phyloP scores from a whole-genome alignment of 53 echinoderm and acorn worm genomes.

The Echinometra lucunter region DNA sequence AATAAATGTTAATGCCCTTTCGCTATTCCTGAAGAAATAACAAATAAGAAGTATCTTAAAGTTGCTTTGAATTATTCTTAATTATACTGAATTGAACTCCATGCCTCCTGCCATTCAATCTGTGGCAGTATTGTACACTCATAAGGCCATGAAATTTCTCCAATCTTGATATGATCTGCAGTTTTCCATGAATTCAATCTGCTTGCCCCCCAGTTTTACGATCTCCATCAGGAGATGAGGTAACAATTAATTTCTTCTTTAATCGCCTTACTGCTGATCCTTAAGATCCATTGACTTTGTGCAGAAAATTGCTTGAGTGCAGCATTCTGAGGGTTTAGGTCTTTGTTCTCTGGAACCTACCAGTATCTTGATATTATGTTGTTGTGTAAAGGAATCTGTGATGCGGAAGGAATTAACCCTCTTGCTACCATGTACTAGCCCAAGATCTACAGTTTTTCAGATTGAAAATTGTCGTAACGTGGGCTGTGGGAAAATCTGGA shows the following conservation, averaged over 20 bases:
- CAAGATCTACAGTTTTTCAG: too few relatives aligned
- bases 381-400: conserved; percentile 40
- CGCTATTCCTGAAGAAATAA: too few relatives aligned
- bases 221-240: neutral
- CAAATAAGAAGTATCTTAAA: too few relatives aligned
- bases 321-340: neutral
- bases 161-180: neutral
- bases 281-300: neutral
- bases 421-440: neutral
- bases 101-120: too few relatives aligned
- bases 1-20: too few relatives aligned
- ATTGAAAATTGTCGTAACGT: neutral
- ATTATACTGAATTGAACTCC: too few relatives aligned
- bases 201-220: neutral
- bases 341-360: neutral
- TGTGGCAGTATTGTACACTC: neutral
- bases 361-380: conserved; percentile 14
- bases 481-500: too few relatives aligned
- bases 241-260: conserved; percentile 23
- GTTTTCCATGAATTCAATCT: neutral
- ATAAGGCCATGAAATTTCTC: neutral
- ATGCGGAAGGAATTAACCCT: conserved; percentile 11
- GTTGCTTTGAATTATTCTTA: too few relatives aligned
- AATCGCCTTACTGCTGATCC: neutral
- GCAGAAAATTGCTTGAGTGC: neutral